Percentiles rank a stretch among this genome's conserved stretches.
Evolutionary conservation across 2,797 vertebrate species (phyloP).

Genomic region (Gobionotothen gibberifrons): DNA sequence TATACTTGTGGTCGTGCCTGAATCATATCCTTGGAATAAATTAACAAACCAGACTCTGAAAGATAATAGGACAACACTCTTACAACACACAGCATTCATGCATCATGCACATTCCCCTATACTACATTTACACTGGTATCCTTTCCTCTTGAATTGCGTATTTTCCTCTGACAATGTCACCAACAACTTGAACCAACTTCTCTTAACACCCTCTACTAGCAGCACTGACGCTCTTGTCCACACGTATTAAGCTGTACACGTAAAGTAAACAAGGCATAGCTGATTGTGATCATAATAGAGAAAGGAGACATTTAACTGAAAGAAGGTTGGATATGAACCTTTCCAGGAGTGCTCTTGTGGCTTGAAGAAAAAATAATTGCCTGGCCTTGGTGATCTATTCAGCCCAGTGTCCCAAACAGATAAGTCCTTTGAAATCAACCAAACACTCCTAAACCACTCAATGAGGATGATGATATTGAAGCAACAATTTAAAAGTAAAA

Average conservation of each 20-base stretch:
- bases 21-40: constrained; percentile 53
- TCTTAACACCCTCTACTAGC: background rate
- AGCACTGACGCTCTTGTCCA: constrained; percentile 10
- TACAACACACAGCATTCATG: constrained; percentile 16
- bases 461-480: constrained; percentile 18
- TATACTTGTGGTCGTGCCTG: constrained; percentile 16
- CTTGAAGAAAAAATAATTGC: constrained; percentile 10
- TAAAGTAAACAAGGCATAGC: constrained; percentile 33
- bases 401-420: constrained; percentile 1
- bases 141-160: background rate
- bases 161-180: constrained; percentile 22
- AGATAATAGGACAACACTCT: constrained; percentile 48
- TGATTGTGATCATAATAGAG: constrained; percentile 54
- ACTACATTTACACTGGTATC: constrained; percentile 15
- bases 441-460: constrained; percentile 16
- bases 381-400: constrained; percentile 20
- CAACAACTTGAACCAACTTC: constrained; percentile 3
- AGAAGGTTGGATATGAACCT: constrained; percentile 23
- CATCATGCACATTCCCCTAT: constrained; percentile 31
- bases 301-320: constrained; percentile 23
- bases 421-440: constrained; percentile 17
- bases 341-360: constrained; percentile 7
- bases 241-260: constrained; percentile 15
- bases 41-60: constrained; percentile 43
- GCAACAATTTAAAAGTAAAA: constrained; percentile 18